Percentiles rank a stretch among this genome's conserved stretches.
Conservation (phyloP, 1,140 invertebrate genomes). For the Achatina immaculata region DNA sequence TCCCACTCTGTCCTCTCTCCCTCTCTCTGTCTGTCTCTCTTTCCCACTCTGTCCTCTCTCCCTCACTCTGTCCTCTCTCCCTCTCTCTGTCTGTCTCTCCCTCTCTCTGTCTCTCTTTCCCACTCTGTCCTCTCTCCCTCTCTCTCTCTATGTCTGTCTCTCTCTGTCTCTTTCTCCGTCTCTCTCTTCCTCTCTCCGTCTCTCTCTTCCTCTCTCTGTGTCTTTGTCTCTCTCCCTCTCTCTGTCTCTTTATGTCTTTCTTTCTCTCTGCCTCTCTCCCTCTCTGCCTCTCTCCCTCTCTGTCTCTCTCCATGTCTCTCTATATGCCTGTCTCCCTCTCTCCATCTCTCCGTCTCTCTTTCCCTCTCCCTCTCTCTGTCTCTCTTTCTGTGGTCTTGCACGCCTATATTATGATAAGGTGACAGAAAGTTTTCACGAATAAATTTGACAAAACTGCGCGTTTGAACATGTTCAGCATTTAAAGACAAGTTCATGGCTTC, state of each 20-base stretch:
- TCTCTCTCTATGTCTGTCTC: too few relatives aligned
- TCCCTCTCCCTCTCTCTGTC: too few relatives aligned
- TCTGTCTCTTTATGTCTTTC: constrained; percentile 7
- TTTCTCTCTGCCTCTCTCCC: constrained; percentile 11
- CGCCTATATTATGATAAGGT: too few relatives aligned
- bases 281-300: neutral
- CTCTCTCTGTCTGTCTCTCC: neutral
- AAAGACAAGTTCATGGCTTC: too few relatives aligned
- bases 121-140: neutral
- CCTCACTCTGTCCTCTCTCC: neutral
- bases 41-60: neutral
- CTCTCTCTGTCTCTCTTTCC: neutral
- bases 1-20: neutral
- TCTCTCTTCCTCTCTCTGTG: neutral
- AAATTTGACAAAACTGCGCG: too few relatives aligned
- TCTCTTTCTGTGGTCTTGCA: too few relatives aligned
- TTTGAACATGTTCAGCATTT: too few relatives aligned
- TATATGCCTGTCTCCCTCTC: too few relatives aligned
- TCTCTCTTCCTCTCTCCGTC: neutral
- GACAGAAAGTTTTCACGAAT: too few relatives aligned
- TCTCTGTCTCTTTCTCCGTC: neutral
- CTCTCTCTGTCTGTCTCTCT: constrained; percentile 5
- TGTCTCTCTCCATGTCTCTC: too few relatives aligned
- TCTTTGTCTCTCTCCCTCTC: neutral
- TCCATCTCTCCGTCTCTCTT: too few relatives aligned